Conservation (phyloP, 2,113 vertebrate genomes). For the Psittacus erithacus region DNA sequence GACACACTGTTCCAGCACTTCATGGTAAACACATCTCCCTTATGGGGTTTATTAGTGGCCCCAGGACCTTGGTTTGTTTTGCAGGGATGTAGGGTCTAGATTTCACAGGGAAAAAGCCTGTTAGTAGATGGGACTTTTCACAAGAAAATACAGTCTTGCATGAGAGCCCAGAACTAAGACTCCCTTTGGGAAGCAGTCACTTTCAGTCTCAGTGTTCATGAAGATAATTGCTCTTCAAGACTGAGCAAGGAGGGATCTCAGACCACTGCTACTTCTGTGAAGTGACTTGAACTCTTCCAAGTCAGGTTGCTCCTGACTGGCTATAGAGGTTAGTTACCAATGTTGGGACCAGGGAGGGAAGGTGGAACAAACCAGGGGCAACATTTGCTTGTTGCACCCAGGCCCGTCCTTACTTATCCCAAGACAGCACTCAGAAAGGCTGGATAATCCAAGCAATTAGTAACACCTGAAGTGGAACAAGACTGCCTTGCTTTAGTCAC, state of each 20-base stretch:
- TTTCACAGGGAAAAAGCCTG: background rate
- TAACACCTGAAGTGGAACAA: background rate
- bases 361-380: background rate
- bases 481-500: background rate
- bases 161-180: background rate
- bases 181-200: background rate
- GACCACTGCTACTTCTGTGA: background rate
- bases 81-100: background rate
- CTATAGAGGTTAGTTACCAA: background rate
- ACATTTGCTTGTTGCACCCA: background rate
- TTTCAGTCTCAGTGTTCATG: background rate
- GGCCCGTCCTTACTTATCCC: background rate
- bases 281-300: background rate
- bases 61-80: background rate
- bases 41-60: background rate
- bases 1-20: conserved; percentile 77
- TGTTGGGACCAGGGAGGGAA: background rate
- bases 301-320: background rate
- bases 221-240: background rate
- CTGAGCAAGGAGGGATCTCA: background rate
- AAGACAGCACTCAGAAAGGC: background rate
- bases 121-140: background rate
- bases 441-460: background rate
- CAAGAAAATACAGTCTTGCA: background rate
- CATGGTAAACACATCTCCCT: conserved; percentile 67